Percentiles rank a stretch among this genome's conserved stretches.
These are phyloP conservation scores for Eledone cirrhosa DNA, from an alignment of 2,888 invertebrate genomes.

Conservation along the genomic window DNA sequence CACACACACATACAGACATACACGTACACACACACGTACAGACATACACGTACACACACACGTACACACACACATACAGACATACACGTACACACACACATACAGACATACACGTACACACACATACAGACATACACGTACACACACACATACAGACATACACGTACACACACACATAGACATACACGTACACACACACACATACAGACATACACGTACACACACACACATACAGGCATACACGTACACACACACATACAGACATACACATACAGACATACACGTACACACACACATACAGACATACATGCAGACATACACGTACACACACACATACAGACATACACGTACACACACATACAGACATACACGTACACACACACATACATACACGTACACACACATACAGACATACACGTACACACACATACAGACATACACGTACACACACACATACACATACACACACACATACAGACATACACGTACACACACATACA, in stretches of 20 bases:
- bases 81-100: not conserved
- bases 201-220: not conserved
- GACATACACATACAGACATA: too few relatives aligned
- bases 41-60: not conserved
- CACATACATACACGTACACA: too few relatives aligned
- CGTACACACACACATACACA: too few relatives aligned
- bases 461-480: too few relatives aligned
- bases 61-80: not conserved
- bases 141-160: not conserved
- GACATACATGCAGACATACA: too few relatives aligned
- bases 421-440: too few relatives aligned
- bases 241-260: not conserved
- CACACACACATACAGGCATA: not conserved
- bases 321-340: too few relatives aligned
- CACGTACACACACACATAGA: not conserved
- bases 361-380: too few relatives aligned
- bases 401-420: too few relatives aligned
- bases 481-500: too few relatives aligned
- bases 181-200: not conserved
- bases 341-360: too few relatives aligned
- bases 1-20: not conserved
- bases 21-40: not conserved
- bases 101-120: not conserved
- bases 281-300: too few relatives aligned
- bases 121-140: not conserved